phyloP scores from a whole-genome alignment of 2,888 invertebrate species.

The Tetranychus truncatus region DNA sequence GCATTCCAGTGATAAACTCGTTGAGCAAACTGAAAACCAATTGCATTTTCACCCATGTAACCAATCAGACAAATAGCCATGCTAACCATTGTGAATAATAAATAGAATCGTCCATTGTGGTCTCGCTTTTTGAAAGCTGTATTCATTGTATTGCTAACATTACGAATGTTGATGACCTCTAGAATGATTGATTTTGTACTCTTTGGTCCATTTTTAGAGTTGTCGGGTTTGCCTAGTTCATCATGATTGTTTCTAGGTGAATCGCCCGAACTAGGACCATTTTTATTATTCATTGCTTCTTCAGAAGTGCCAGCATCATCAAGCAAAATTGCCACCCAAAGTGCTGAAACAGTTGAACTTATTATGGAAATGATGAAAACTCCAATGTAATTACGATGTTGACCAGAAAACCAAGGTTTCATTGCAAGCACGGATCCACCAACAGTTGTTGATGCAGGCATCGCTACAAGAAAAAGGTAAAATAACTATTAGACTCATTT shows the following conservation, averaged over 20 bases:
- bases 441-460: not conserved
- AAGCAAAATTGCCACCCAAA: not conserved
- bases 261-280: not conserved
- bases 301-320: not conserved
- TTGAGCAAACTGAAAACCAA: not conserved
- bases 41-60: not conserved
- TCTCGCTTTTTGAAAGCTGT: not conserved
- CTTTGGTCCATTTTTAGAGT: too few relatives aligned
- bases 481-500: not conserved
- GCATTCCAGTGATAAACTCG: not conserved
- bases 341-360: not conserved
- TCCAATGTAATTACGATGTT: not conserved
- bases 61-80: not conserved
- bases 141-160: not conserved
- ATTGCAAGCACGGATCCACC: not conserved
- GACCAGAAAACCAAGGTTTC: not conserved
- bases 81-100: not conserved
- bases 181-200: too few relatives aligned
- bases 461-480: not conserved
- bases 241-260: not conserved
- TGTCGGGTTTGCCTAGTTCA: not conserved
- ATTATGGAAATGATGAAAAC: not conserved
- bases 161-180: too few relatives aligned
- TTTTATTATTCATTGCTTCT: not conserved
- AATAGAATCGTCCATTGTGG: not conserved